phyloP scores from a whole-genome alignment of 2,888 invertebrate genomes.

The Stegana nigrithorax region DNA sequence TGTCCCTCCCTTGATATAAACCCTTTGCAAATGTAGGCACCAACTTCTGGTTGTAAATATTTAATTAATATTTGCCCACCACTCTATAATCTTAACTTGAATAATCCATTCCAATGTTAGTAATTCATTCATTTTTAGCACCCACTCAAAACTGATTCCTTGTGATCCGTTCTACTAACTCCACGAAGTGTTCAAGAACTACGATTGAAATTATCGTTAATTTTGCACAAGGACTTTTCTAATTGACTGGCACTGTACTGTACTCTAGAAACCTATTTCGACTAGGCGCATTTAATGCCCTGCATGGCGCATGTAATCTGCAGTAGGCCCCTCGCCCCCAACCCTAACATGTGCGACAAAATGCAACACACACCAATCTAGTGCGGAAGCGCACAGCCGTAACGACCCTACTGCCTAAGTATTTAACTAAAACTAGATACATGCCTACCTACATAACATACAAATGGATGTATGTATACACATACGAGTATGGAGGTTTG shows the following conservation, averaged over 20 bases:
- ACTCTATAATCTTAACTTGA: too few species aligned
- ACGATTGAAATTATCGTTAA: neutral
- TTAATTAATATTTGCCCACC: too few species aligned
- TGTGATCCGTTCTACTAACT: too few species aligned
- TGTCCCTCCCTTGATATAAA: too few species aligned
- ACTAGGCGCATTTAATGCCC: too few species aligned
- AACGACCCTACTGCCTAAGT: constrained; percentile 4
- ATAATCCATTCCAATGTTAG: too few species aligned
- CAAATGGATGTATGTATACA: neutral
- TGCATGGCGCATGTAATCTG: neutral
- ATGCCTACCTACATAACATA: neutral
- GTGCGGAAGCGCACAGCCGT: constrained; percentile 1
- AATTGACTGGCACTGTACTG: neutral
- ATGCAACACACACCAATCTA: constrained; percentile 7
- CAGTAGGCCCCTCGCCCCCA: neutral
- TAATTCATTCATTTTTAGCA: neutral
- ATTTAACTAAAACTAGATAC: neutral
- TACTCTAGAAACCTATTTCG: too few species aligned
- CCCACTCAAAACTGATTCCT: neutral
- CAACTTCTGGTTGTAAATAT: too few species aligned
- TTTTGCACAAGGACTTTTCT: too few species aligned
- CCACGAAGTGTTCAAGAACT: too few species aligned
- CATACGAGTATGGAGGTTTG: neutral
- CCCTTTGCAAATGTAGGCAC: too few species aligned
- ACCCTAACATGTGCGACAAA: neutral